These are phyloP conservation scores for Drosophila subobscura DNA, from an alignment of 1,140 invertebrate genomes.

Conservation along the genomic window DNA sequence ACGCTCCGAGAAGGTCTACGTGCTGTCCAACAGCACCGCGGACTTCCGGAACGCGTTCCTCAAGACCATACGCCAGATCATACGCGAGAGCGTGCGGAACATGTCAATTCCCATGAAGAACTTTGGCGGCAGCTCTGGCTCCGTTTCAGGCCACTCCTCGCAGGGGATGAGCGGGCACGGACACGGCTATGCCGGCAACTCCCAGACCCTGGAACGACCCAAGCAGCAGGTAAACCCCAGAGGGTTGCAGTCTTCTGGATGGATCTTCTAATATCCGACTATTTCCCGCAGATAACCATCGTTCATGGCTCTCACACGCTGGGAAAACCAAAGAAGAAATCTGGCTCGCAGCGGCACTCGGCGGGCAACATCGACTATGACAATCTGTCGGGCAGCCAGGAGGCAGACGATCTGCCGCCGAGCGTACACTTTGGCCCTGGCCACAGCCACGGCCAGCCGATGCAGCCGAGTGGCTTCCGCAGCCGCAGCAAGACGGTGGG, in stretches of 20 bases:
- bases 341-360: slow-evolving; percentile 93
- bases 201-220: slow-evolving; percentile 86
- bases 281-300: slow-evolving; percentile 84
- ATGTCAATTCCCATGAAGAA: slow-evolving; percentile 95
- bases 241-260: too few species aligned
- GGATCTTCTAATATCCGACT: background rate
- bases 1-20: slow-evolving; percentile 97
- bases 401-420: slow-evolving; percentile 83
- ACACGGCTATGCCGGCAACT: slow-evolving; percentile 84
- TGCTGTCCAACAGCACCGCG: slow-evolving; percentile 97
- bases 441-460: slow-evolving; percentile 63
- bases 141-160: slow-evolving; percentile 74
- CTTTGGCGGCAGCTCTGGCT: slow-evolving; percentile 84
- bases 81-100: slow-evolving; percentile 96
- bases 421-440: slow-evolving; percentile 75
- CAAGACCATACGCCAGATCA: slow-evolving; percentile 97
- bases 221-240: slow-evolving; percentile 84
- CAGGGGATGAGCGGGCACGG: slow-evolving; percentile 52
- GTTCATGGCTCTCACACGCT: slow-evolving; percentile 89
- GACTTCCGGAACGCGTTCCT: slow-evolving; percentile 98
- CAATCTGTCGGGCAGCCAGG: slow-evolving; percentile 87
- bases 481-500: slow-evolving; percentile 95
- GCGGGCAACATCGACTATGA: slow-evolving; percentile 95
- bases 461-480: slow-evolving; percentile 87
- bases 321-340: slow-evolving; percentile 89